Percentiles rank a stretch among this genome's conserved stretches.
Evolutionary conservation across 64 coral and sea anemone species (phyloP).

Genomic region (Montipora efflorescens): DNA sequence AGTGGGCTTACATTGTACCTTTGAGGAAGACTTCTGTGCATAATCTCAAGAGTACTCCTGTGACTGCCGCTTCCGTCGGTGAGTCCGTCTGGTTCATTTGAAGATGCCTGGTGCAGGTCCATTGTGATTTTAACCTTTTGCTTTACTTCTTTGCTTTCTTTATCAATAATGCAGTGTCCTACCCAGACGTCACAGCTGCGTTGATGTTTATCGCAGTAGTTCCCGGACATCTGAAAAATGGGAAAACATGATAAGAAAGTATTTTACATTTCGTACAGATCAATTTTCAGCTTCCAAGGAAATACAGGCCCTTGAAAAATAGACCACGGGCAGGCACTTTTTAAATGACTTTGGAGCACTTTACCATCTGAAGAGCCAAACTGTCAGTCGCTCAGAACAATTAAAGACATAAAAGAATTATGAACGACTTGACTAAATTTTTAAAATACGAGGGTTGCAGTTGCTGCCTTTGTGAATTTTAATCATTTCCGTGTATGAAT

Average conservation of each 20-base stretch:
- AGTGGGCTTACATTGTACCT: neutral
- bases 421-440: no score
- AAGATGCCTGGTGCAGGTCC: conserved; percentile 9
- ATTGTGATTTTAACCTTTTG: neutral
- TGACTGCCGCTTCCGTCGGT: neutral
- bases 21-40: conserved; percentile 41
- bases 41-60: conserved; percentile 33
- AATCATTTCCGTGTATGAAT: no score
- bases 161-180: conserved; percentile 3
- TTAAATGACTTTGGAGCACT: no score
- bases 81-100: neutral
- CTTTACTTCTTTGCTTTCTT: neutral
- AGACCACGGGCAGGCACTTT: no score
- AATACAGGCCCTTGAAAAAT: no score
- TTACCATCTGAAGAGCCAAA: no score
- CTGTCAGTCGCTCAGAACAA: no score
- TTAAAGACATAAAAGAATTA: no score
- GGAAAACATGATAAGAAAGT: neutral
- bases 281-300: no score
- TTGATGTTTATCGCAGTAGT: neutral
- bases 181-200: neutral
- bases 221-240: neutral
- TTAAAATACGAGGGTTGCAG: no score
- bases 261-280: no score
- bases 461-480: no score